phyloP scores from a whole-genome alignment of 2,888 invertebrate genomes.

The Agrilus cyanescens region DNA sequence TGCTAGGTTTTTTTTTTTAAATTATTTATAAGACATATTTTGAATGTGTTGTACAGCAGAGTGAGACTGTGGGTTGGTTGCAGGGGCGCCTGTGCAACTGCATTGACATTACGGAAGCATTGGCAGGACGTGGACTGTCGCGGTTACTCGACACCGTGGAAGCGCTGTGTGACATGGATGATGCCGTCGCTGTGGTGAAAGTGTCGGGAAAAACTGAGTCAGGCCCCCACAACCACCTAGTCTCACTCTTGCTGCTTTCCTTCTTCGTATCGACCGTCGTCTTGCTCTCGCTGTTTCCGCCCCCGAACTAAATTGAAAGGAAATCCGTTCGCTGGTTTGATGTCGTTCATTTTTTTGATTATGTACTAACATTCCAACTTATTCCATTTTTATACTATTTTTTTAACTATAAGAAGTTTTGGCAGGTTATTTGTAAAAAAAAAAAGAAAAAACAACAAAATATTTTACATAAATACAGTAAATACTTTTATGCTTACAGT shows the following conservation, averaged over 20 bases:
- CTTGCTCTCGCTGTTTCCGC: constrained; percentile 38
- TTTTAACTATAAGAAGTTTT: background rate
- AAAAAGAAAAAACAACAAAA: no score
- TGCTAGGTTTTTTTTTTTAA: background rate
- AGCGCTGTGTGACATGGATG: constrained; percentile 27
- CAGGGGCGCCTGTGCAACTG: constrained; percentile 46
- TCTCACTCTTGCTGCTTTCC: constrained; percentile 38
- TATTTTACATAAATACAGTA: no score
- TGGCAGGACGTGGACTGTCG: constrained; percentile 33
- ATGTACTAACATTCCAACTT: background rate
- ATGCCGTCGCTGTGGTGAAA: constrained; percentile 17
- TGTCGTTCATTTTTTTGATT: background rate
- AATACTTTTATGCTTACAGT: no score
- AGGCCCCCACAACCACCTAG: constrained; percentile 36
- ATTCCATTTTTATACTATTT: background rate
- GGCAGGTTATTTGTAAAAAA: no score
- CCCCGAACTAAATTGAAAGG: constrained; percentile 32
- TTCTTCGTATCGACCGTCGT: constrained; percentile 37
- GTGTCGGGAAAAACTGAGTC: constrained; percentile 19
- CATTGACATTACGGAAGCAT: constrained; percentile 41
- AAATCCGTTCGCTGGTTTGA: background rate
- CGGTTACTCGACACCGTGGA: constrained; percentile 31
- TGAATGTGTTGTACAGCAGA: constrained; percentile 11
- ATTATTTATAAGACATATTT: background rate
- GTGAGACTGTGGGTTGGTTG: constrained; percentile 42